Percentiles rank a stretch among this genome's conserved stretches.
Evolutionary conservation across 1,140 invertebrate genomes (phyloP).

Genomic region (Drosophila bocqueti): DNA sequence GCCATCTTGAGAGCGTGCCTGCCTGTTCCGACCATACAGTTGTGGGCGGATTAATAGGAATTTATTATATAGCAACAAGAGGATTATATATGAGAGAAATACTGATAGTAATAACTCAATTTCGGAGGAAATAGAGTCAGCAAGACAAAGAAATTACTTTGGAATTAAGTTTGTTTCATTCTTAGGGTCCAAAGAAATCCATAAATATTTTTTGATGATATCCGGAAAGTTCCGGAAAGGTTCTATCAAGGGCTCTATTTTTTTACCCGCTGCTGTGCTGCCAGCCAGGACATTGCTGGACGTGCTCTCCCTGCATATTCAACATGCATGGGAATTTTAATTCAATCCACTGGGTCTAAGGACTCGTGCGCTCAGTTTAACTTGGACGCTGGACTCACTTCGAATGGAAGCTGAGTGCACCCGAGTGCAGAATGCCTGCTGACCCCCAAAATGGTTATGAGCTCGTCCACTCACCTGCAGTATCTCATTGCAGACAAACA

Average conservation of each 20-base stretch:
- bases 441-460: constrained; percentile 39
- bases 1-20: constrained; percentile 29
- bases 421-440: neutral
- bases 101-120: accelerated
- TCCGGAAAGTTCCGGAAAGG: neutral
- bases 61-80: neutral
- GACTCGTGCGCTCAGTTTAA: constrained; percentile 60
- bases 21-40: neutral
- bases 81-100: neutral
- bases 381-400: constrained; percentile 7
- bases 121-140: neutral
- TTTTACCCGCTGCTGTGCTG: neutral
- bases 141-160: too few relatives aligned
- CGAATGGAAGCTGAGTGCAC: neutral
- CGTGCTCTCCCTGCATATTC: constrained; percentile 55
- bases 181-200: neutral
- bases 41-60: neutral
- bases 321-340: constrained; percentile 68
- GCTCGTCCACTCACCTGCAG: constrained; percentile 73
- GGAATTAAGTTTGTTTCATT: neutral
- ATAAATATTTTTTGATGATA: neutral
- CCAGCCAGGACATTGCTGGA: constrained; percentile 15
- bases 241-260: neutral
- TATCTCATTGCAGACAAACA: constrained; percentile 84
- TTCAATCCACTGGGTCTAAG: constrained; percentile 71